Evolutionary conservation across 1,140 invertebrate genomes (phyloP).

Genomic region (Mesaphorura yosii): DNA sequence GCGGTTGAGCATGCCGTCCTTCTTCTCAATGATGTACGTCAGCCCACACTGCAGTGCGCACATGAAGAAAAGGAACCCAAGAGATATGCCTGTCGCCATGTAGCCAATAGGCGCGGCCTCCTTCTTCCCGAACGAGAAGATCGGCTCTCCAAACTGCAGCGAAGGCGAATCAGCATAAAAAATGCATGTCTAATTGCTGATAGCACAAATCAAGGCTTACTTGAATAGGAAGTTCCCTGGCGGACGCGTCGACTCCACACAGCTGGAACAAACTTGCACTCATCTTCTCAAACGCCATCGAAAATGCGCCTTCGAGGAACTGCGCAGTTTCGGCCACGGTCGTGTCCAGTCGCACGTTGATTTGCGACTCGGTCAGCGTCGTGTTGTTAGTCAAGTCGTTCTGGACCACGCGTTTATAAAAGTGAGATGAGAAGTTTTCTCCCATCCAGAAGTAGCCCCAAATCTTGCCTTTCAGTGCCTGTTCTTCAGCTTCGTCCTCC

Average conservation of each 20-base stretch:
- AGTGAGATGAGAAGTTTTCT: constrained; percentile 58
- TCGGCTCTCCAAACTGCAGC: constrained; percentile 60
- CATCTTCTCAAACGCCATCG: constrained; percentile 49
- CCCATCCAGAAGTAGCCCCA: constrained; percentile 60
- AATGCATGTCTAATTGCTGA: background rate
- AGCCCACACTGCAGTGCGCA: background rate
- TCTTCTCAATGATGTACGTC: constrained; percentile 3
- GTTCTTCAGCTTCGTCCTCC: constrained; percentile 45
- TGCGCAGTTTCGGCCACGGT: constrained; percentile 44
- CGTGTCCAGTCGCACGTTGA: constrained; percentile 58
- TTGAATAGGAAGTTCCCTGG: constrained; percentile 35
- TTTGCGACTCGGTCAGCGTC: constrained; percentile 45
- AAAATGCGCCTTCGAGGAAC: constrained; percentile 45
- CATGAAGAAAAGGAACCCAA: background rate
- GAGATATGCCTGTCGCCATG: background rate
- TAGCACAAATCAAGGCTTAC: constrained; percentile 4
- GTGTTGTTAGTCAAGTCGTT: constrained; percentile 39
- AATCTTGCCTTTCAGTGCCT: constrained; percentile 48
- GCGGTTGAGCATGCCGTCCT: constrained; percentile 2
- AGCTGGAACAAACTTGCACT: constrained; percentile 43
- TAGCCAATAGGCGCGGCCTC: constrained; percentile 38
- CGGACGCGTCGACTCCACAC: constrained; percentile 46
- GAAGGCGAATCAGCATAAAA: constrained; percentile 24
- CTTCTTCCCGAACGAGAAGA: constrained; percentile 68
- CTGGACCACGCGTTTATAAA: constrained; percentile 45